Conservation (phyloP, 1,140 invertebrate genomes). For the Meloidogyne floridensis region DNA sequence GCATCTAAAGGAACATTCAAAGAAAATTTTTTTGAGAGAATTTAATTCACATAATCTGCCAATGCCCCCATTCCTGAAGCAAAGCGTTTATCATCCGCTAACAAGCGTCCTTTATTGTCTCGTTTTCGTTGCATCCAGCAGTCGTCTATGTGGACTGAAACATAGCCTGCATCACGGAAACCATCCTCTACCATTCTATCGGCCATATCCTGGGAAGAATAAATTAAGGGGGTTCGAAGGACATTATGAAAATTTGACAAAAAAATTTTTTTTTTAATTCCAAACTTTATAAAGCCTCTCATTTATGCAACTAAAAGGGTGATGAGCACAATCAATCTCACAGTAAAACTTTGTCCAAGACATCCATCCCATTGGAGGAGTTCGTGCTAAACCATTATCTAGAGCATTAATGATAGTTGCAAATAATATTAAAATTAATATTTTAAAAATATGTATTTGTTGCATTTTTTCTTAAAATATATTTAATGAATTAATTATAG, state of each 20-base stretch:
- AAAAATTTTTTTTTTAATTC: no score
- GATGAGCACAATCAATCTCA: constrained; percentile 80
- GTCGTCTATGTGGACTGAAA: constrained; percentile 59
- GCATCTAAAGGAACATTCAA: constrained; percentile 73
- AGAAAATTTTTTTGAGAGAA: neutral
- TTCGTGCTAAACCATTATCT: constrained; percentile 26
- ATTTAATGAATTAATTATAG: no score
- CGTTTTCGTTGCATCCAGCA: constrained; percentile 56
- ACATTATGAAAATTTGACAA: neutral
- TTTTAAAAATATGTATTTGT: neutral
- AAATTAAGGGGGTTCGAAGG: neutral
- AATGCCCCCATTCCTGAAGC: constrained; percentile 42
- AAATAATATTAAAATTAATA: neutral
- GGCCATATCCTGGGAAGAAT: constrained; percentile 34
- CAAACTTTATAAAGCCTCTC: constrained; percentile 56
- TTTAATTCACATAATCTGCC: constrained; percentile 48
- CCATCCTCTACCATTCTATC: constrained; percentile 51
- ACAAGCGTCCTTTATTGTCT: constrained; percentile 35
- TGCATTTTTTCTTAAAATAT: neutral
- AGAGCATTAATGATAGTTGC: neutral
- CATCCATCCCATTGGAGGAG: constrained; percentile 77
- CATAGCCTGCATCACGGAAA: constrained; percentile 51
- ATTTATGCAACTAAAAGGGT: constrained; percentile 62
- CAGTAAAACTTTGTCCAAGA: constrained; percentile 90
- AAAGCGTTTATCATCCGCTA: constrained; percentile 42